Base-by-base conservation (phyloP, 2,888 invertebrate species). In the Andrena flavipes region DNA sequence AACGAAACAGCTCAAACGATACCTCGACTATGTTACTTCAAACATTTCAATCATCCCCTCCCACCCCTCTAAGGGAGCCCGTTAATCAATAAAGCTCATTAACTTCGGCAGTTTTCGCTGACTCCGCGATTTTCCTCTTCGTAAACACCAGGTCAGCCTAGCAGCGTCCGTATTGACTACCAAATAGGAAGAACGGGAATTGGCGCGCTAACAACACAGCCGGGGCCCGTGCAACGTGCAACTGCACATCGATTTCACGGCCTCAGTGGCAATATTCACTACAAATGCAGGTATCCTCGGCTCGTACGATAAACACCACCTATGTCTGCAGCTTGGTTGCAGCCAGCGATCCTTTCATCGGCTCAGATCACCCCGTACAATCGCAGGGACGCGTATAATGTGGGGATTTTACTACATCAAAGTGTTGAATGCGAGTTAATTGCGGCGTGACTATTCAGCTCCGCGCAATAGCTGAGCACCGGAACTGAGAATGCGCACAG, bases 381-480 rank as follows among this genome's bases (percentile, higher is more conserved):
- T 84, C 72, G 67, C 73, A 74, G 73, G 73, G 76, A 59, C 69
- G 69, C 77, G 74, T 76, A 85, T 84, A 76, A 84, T 84, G 71
- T 74, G 65, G 60, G 76, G 75, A 49, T 67, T 42, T 42, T 67
- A 76, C 75, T 70, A 77, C 85, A 84, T 85, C 84, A 85, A 85
- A 85, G 85, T 74, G 67, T 33, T 63, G 82, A 70, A 81, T 77
- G 63, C 76, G 76, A 87, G 87, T 88, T 88, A 88, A 88, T 88
- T 87, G 85, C 80, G 76, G 69, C 85, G 65, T 76, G 79, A 84
- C 87, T 80, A 84, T 87, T 86, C 82, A 83, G 80, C 76, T 60
- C 35, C 26, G 68, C 68, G 72, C 51, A 80, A 82, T 76, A 76
- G 76, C 84, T 70, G 70, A 68, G 62, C 72, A 51, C 60, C 51